Evolutionary conservation across 2,888 invertebrate genomes (phyloP).

Genomic region (Microctonus hyperodae): DNA sequence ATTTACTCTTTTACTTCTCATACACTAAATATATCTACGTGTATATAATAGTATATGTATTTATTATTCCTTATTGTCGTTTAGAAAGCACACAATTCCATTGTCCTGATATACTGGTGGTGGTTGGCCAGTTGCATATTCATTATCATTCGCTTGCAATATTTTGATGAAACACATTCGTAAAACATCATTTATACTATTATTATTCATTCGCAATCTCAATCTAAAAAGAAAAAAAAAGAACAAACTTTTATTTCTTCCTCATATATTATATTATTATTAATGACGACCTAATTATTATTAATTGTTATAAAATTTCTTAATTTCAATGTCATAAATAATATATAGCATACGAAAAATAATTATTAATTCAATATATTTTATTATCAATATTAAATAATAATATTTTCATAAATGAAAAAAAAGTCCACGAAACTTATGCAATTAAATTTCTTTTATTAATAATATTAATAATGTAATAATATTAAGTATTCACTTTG

Average conservation of each 20-base stretch:
- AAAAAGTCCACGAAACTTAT: too few relatives aligned
- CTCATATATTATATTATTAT: too few relatives aligned
- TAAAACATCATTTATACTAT: conserved; percentile 3
- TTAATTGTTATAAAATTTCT: conserved; percentile 23
- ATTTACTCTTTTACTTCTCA: conserved; percentile 11
- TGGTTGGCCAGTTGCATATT: conserved; percentile 37
- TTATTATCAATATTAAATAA: too few relatives aligned
- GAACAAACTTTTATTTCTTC: too few relatives aligned
- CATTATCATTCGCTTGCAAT: conserved; percentile 39
- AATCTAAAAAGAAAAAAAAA: too few relatives aligned
- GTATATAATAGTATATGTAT: conserved; percentile 21
- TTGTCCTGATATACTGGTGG: conserved; percentile 28
- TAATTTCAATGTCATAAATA: conserved; percentile 23
- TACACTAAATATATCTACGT: neutral
- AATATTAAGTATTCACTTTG: too few relatives aligned
- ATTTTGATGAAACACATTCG: neutral
- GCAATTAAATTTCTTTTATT: too few relatives aligned
- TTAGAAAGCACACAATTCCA: conserved; percentile 44
- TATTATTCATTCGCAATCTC: too few relatives aligned
- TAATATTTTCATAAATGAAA: too few relatives aligned
- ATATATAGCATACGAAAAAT: neutral
- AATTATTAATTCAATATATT: neutral
- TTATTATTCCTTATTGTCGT: conserved; percentile 40
- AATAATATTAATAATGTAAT: too few relatives aligned
- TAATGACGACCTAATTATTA: too few relatives aligned